phyloP scores from a whole-genome alignment of 2,888 invertebrate species.

The Drosophila fungiperda region DNA sequence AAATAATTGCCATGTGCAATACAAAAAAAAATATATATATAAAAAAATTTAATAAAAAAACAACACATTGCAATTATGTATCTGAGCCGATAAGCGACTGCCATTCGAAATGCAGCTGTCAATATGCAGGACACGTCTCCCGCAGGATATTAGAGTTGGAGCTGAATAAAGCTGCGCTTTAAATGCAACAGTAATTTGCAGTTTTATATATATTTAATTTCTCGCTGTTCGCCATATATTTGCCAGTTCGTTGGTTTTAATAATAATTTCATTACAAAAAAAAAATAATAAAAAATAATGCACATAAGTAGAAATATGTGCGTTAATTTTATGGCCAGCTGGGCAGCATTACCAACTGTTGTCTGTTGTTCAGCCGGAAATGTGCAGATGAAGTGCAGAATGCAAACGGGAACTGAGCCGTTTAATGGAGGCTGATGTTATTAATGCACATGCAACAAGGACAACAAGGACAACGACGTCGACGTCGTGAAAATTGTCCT shows the following conservation, averaged over 20 bases:
- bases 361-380: conserved; percentile 44
- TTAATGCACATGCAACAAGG: conserved; percentile 60
- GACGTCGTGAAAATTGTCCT: conserved; percentile 38
- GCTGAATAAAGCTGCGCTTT: conserved; percentile 45
- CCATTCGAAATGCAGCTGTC: conserved; percentile 59
- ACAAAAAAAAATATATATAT: not conserved
- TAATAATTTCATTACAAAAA: conserved; percentile 54
- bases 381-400: not conserved
- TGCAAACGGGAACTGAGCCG: conserved; percentile 52
- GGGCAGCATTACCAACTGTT: conserved; percentile 44
- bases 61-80: conserved; percentile 44
- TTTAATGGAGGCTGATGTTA: conserved; percentile 67
- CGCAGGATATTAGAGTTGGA: conserved; percentile 42
- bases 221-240: conserved; percentile 22
- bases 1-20: conserved; percentile 48
- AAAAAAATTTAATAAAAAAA: conserved; percentile 2
- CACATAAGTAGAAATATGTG: conserved; percentile 41
- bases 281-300: too few relatives aligned
- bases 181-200: conserved; percentile 22
- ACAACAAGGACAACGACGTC: conserved; percentile 1
- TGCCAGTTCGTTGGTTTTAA: conserved; percentile 56
- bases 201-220: not conserved
- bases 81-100: conserved; percentile 55
- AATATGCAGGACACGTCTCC: conserved; percentile 34
- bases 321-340: conserved; percentile 73